Percentiles rank a stretch among this genome's conserved stretches.
Conservation (phyloP, 2,113 vertebrate species). For the Dicrurus megarhynchus region DNA sequence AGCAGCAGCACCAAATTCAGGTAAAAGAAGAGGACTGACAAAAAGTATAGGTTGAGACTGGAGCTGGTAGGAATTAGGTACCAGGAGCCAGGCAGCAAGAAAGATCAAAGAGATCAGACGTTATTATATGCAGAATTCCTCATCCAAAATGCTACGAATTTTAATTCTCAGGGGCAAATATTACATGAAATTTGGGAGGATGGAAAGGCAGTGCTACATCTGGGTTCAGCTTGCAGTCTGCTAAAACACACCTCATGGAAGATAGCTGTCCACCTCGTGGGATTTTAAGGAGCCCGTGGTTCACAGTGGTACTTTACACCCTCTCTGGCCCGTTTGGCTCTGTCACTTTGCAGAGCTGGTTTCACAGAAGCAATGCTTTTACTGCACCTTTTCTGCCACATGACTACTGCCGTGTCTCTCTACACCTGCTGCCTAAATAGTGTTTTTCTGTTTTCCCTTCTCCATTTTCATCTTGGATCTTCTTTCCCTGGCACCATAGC, state of each 20-base stretch:
- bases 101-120: background rate
- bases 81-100: background rate
- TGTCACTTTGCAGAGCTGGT: background rate
- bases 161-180: constrained; percentile 33
- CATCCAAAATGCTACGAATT: background rate
- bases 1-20: background rate
- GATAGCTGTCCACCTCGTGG: background rate
- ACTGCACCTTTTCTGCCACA: background rate
- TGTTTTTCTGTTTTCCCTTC: background rate
- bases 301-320: background rate
- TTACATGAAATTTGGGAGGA: background rate
- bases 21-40: background rate
- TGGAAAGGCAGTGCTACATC: background rate
- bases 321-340: background rate
- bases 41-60: background rate
- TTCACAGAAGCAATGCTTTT: background rate
- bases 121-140: background rate
- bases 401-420: no score
- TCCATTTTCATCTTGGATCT: background rate
- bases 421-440: fast-evolving
- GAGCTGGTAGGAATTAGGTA: background rate
- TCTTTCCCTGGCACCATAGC: background rate
- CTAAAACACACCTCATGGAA: background rate
- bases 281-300: background rate
- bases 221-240: background rate